Conservation (phyloP, 2,113 vertebrate genomes). For the Micromys minutus region DNA sequence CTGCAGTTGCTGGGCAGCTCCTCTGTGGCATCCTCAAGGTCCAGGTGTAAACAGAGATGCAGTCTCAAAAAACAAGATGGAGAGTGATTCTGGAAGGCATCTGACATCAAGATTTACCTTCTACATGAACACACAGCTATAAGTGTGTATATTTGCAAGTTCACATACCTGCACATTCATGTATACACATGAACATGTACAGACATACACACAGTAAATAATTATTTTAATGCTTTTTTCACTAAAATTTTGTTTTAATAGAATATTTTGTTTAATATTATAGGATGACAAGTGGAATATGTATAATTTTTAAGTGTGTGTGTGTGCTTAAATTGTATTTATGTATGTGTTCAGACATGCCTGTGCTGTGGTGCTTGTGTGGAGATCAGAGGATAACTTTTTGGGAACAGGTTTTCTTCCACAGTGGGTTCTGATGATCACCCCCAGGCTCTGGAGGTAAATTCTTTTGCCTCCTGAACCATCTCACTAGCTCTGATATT, state of each 20-base stretch:
- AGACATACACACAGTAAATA: not conserved
- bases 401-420: not conserved
- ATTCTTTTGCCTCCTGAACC: not conserved
- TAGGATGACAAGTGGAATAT: not conserved
- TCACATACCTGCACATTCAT: not conserved
- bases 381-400: not conserved
- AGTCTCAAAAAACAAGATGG: not conserved
- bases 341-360: not conserved
- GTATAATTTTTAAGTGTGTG: not conserved
- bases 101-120: not conserved
- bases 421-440: not conserved
- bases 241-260: constrained; percentile 26
- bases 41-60: not conserved
- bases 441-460: not conserved
- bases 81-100: not conserved
- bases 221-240: not conserved
- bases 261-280: not conserved
- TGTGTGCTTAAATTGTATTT: not conserved
- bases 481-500: not conserved
- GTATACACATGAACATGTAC: not conserved
- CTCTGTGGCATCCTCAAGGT: not conserved
- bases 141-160: not conserved
- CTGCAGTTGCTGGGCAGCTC: not conserved
- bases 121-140: not conserved
- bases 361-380: not conserved